Evolutionary conservation across 2,797 vertebrate species (phyloP).

Genomic region (Peromyscus attwateri): DNA sequence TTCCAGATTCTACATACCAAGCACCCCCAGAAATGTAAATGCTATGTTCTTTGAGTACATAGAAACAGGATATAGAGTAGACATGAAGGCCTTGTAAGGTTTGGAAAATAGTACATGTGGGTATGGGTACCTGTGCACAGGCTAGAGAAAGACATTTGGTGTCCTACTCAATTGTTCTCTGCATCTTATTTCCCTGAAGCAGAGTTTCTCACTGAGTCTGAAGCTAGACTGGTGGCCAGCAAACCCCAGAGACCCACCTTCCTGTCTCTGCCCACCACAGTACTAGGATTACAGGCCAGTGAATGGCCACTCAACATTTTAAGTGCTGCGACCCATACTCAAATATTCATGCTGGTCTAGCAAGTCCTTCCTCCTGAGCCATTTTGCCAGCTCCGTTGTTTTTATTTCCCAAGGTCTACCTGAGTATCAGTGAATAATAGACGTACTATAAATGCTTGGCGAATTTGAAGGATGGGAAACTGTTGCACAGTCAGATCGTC

Average conservation of each 20-base stretch:
- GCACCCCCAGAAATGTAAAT: neutral
- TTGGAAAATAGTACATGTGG: neutral
- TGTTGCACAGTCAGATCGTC: no score
- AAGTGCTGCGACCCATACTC: neutral
- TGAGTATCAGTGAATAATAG: neutral
- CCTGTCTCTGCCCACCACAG: neutral
- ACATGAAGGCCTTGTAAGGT: neutral
- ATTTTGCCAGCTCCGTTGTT: neutral
- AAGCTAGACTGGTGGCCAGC: neutral
- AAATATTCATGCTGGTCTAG: neutral
- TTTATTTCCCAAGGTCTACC: neutral
- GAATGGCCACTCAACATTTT: neutral
- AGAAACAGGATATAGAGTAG: neutral
- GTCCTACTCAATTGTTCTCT: neutral
- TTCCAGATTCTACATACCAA: neutral
- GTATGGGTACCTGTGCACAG: neutral
- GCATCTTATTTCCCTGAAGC: neutral
- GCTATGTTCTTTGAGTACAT: neutral
- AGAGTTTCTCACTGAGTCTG: neutral
- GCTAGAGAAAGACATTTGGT: neutral
- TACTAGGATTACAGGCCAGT: neutral
- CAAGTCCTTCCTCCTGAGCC: neutral
- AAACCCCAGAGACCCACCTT: neutral
- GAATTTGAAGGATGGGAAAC: constrained; percentile 7
- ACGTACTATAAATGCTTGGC: neutral